These are phyloP conservation scores for Candidula unifasciata DNA, from an alignment of 2,888 invertebrate species.

Conservation along the genomic window DNA sequence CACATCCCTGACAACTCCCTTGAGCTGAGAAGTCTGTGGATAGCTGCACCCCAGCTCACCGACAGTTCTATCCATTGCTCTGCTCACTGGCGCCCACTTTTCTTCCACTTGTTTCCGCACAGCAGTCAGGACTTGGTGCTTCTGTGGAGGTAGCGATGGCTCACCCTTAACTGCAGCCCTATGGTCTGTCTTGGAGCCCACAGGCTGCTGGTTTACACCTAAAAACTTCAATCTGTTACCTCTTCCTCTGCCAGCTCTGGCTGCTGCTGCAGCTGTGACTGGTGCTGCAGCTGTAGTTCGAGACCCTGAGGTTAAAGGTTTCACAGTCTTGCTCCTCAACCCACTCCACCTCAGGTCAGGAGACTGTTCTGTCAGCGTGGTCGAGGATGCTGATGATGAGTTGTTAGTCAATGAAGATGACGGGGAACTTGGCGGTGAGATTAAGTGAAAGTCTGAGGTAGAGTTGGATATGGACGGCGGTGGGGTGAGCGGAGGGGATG, in stretches of 20 bases:
- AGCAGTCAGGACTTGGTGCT: neutral
- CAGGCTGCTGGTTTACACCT: neutral
- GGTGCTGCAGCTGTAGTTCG: neutral
- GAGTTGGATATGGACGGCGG: conserved; percentile 39
- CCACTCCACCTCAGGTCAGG: conserved; percentile 28
- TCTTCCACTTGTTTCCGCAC: conserved; percentile 37
- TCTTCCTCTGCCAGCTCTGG: neutral
- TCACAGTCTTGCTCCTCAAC: neutral
- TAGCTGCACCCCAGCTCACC: neutral
- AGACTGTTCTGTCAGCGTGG: neutral
- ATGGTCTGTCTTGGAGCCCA: neutral
- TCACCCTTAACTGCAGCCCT: neutral
- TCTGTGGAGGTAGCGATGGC: neutral
- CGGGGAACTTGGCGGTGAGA: conserved; percentile 1
- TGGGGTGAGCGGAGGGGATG: conserved; percentile 51
- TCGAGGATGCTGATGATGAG: neutral
- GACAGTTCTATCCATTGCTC: neutral
- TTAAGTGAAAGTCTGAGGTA: conserved; percentile 14
- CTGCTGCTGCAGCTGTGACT: neutral
- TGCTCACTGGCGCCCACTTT: neutral
- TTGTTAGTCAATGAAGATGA: neutral
- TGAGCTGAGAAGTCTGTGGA: neutral
- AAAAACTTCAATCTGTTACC: neutral
- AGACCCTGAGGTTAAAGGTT: neutral
- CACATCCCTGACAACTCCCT: neutral